Base-by-base conservation (phyloP, 2,797 vertebrate genomes). In the Rousettus madagascariensis region DNA sequence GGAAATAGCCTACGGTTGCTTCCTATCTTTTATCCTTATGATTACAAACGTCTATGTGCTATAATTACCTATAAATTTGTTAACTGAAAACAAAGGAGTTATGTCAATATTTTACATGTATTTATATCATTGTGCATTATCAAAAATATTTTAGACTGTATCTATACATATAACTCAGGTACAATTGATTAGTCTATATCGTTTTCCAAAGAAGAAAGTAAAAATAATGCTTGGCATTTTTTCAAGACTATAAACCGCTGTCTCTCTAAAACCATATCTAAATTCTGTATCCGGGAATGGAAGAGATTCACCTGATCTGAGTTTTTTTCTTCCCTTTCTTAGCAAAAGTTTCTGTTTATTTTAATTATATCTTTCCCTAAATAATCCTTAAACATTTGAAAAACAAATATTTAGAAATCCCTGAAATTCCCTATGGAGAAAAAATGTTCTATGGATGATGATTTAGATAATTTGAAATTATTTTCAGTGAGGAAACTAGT, bases 301-400 rank as follows among this genome's bases (percentile, higher is more conserved):
- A 1, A 80, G 13, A 53, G 26, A 49, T 38, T 41, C 24, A 38
- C 11, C 20, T 88, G 8, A 33, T 66, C 46, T 36, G 61, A 11
- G 6, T 26, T 49, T 51, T 28, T 53, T 55, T n/a, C 3, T n/a
- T 46, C 46, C 8, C 46, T 46, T 46, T 46, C 46, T 9, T n/a
- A 69, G 30, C 6, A 9, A 91, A 91, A 71, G 12, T 46, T 90
- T 53, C 17, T 72, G 6, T 72, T 55, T 8, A 53, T 16, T 72
- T 77, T 84, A 84, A 61, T 87, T 57, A 13, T 0, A 83, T 22
- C 3, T 91, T 92, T 91, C 65, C 49, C 61, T n/a, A 74, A 86
- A 77, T 72, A 87, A 84, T 7, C 19, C 9, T 63, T 66, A 19
- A 94, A 38, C 17, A 96, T 78, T 74, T 77, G 43, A 90, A 22